Evolutionary conservation across 2,113 vertebrate species (phyloP), one percentile per base, ranked within the genome.

Genomic region (Ceuthmochares aereus): DNA sequence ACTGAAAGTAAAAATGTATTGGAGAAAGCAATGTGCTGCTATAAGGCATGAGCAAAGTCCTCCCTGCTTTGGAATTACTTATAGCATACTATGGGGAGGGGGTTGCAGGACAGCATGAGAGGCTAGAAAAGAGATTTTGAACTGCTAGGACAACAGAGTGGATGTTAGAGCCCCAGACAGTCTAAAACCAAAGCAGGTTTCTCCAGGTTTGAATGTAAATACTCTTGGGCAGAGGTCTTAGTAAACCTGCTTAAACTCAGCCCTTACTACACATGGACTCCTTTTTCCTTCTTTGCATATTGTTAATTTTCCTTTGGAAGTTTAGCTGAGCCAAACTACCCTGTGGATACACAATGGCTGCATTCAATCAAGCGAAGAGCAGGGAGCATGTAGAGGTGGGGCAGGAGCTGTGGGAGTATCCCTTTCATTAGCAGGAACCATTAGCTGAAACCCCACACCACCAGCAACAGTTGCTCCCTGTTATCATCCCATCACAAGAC

Each of bases 191-290:
- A 83, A 93, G 78, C 90, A 34, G 59, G 83, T 84, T 96, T 90
- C 55, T 78, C 83, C 69, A 73, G 37, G 47, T 75, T 90, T 67
- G 40, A 67, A 95, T 93, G 72, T 67, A 94, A 92, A 92, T 86
- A 80, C 34, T 80, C 18, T 74, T 74, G 68, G 80, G 73, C 1
- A 12, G 86, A 95, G 56, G n/a, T 85, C 36, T 51, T 37, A 22
- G 47, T 70, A 78, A 92, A 72, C 25, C 27, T 73, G 49, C 63
- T 68, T 59, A 29, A 76, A 83, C 62, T 79, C 47, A 70, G n/a
- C 16, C 25, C 40, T 79, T 77, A 51, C 34, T 85, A 34, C 23
- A 10, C 27, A 22, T 19, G 27, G 52, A 11, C 36, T 77, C 36
- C 15, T 84, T 66, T 67, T 82, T 58, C 60, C n/a, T 62, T 90